phyloP scores from a whole-genome alignment of 1,140 invertebrate genomes.

The Cotesia chilonis region DNA sequence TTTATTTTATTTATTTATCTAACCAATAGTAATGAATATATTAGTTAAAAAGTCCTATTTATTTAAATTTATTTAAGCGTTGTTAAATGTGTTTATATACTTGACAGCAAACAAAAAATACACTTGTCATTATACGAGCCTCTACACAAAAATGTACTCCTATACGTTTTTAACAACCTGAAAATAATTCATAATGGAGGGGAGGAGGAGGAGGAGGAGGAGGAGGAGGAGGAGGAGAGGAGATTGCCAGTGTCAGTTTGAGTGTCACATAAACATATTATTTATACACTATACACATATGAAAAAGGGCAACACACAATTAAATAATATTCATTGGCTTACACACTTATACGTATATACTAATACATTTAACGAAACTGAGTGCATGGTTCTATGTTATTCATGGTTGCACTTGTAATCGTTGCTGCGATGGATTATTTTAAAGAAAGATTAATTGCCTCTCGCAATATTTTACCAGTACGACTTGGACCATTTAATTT shows the following conservation, averaged over 20 bases:
- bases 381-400: too few species aligned
- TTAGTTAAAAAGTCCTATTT: slow-evolving; percentile 65
- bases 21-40: slow-evolving; percentile 43
- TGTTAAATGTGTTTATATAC: slow-evolving; percentile 52
- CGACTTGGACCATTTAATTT: slow-evolving; percentile 10
- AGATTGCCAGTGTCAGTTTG: slow-evolving; percentile 54
- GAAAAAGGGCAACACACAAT: slow-evolving; percentile 24
- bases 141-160: too few species aligned
- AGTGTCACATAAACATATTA: slow-evolving; percentile 15
- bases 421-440: slow-evolving; percentile 32
- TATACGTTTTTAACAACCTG: slow-evolving; percentile 31
- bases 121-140: slow-evolving; percentile 39
- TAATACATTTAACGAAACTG: not conserved
- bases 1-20: not conserved
- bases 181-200: slow-evolving; percentile 61
- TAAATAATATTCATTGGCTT: not conserved
- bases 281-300: not conserved
- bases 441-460: slow-evolving; percentile 36
- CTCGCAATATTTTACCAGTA: slow-evolving; percentile 20
- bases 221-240: slow-evolving; percentile 34
- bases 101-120: slow-evolving; percentile 53
- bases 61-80: slow-evolving; percentile 54
- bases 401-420: slow-evolving; percentile 6
- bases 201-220: slow-evolving; percentile 38
- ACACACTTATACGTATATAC: too few species aligned